These are phyloP conservation scores for Aricia agestis DNA, from an alignment of 1,140 invertebrate species.

Conservation along the genomic window DNA sequence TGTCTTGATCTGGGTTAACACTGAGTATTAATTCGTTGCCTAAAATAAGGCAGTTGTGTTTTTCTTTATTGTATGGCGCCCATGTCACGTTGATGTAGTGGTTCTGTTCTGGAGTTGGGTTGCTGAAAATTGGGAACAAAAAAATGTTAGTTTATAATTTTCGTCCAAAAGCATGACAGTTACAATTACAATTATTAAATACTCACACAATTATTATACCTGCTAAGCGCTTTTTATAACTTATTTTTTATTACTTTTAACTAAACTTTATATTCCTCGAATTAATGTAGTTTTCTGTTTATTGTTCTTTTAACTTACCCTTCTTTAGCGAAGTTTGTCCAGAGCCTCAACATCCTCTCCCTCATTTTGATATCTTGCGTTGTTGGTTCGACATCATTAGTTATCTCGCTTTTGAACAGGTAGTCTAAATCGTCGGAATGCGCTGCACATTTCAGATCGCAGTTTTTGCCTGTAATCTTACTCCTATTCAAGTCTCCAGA, in stretches of 20 bases:
- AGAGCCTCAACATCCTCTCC: slow-evolving; percentile 67
- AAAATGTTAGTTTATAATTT: too few relatives aligned
- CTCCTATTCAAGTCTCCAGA: slow-evolving; percentile 58
- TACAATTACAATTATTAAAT: too few relatives aligned
- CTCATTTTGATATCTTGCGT: slow-evolving; percentile 50
- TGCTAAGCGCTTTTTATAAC: too few relatives aligned
- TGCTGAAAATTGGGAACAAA: slow-evolving; percentile 48
- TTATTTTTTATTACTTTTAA: too few relatives aligned
- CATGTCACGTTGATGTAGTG: slow-evolving; percentile 63
- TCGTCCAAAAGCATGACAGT: too few relatives aligned
- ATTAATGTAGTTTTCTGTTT: too few relatives aligned
- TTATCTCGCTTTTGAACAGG: slow-evolving; percentile 54
- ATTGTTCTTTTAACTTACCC: slow-evolving; percentile 51
- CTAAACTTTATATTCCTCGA: too few relatives aligned
- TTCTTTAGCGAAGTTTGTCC: slow-evolving; percentile 76
- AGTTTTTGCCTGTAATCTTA: slow-evolving; percentile 36
- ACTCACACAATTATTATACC: too few relatives aligned
- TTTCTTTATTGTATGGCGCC: slow-evolving; percentile 61
- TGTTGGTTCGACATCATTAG: slow-evolving; percentile 43
- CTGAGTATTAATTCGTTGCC: slow-evolving; percentile 51
- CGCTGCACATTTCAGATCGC: slow-evolving; percentile 39
- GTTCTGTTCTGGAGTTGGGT: slow-evolving; percentile 69
- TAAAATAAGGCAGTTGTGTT: slow-evolving; percentile 64
- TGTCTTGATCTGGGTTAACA: slow-evolving; percentile 56
- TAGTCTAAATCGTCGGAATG: slow-evolving; percentile 71